phyloP scores from a whole-genome alignment of 2,797 vertebrate genomes.

The Schizopygopsis malacanthus region DNA sequence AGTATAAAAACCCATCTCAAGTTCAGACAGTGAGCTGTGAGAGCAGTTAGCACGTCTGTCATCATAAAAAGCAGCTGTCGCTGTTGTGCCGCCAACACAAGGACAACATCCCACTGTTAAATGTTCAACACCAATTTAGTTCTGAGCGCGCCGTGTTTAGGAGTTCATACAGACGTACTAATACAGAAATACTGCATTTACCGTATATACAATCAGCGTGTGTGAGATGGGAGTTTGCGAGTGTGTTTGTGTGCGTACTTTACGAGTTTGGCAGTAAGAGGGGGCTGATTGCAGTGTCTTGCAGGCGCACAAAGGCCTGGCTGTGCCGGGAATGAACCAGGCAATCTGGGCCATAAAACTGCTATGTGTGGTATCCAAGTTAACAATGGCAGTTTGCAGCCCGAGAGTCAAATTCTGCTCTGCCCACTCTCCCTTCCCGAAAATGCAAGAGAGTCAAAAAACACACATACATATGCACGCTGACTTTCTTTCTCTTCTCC shows the following conservation, averaged over 20 bases:
- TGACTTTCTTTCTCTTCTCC: conserved; percentile 14
- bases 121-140: conserved; percentile 34
- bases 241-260: conserved; percentile 34
- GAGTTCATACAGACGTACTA: conserved; percentile 10
- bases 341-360: conserved; percentile 79
- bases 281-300: conserved; percentile 44
- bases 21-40: conserved; percentile 8
- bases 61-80: conserved; percentile 29
- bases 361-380: conserved; percentile 89
- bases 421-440: conserved; percentile 74
- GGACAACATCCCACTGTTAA: conserved; percentile 41
- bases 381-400: conserved; percentile 91
- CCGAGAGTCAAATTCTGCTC: conserved; percentile 85
- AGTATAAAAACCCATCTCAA: not conserved
- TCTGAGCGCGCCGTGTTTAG: not conserved
- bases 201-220: not conserved
- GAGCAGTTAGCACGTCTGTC: conserved; percentile 27
- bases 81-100: conserved; percentile 20
- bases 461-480: conserved; percentile 25
- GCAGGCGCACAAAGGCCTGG: conserved; percentile 78
- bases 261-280: conserved; percentile 31
- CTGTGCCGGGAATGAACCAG: conserved; percentile 79
- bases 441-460: conserved; percentile 34
- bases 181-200: conserved; percentile 25
- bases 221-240: conserved; percentile 10